These are phyloP conservation scores for Leptodirus hochenwartii DNA, from an alignment of 2,888 invertebrate species.

Conservation along the genomic window DNA sequence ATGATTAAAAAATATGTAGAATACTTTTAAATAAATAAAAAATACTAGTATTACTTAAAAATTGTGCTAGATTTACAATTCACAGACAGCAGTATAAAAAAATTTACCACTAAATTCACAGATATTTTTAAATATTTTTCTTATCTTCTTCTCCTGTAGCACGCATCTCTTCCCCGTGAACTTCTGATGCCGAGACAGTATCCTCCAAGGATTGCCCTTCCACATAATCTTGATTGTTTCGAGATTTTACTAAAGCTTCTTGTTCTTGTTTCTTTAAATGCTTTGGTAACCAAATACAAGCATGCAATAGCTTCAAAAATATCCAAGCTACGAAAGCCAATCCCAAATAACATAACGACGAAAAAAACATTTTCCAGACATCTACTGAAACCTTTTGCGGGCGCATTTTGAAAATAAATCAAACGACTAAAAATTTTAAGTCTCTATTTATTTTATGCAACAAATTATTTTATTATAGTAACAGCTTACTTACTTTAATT, in stretches of 20 bases:
- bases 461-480: no score
- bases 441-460: no score
- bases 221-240: constrained; percentile 1
- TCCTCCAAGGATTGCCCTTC: neutral
- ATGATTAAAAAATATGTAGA: no score
- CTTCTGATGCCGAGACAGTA: constrained; percentile 1
- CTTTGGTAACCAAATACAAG: constrained; percentile 44
- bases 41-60: no score
- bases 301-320: constrained; percentile 42
- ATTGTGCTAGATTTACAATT: no score
- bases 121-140: no score
- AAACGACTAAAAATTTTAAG: no score
- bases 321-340: constrained; percentile 45
- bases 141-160: no score
- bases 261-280: constrained; percentile 27
- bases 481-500: no score
- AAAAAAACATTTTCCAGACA: constrained; percentile 44
- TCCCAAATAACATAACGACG: constrained; percentile 40
- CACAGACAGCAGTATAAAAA: no score
- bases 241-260: constrained; percentile 2
- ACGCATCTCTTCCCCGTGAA: constrained; percentile 6
- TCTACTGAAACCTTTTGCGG: constrained; percentile 49
- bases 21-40: no score
- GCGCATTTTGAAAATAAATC: constrained; percentile 42
- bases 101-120: no score